Evolutionary conservation across 2,888 invertebrate species (phyloP).

Genomic region (Dioctria rufipes): DNA sequence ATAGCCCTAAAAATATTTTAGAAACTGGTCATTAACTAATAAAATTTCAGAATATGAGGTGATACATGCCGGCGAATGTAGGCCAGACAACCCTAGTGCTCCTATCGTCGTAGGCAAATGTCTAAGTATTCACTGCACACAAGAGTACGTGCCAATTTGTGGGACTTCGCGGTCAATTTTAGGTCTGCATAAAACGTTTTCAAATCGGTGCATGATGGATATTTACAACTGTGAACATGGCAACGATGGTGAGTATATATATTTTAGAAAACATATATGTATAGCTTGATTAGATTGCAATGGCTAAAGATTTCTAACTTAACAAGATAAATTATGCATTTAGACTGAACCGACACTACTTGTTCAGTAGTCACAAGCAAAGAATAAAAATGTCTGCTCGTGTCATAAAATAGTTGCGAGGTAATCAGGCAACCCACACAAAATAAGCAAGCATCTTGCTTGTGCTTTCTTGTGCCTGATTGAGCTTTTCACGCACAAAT

Average conservation of each 20-base stretch:
- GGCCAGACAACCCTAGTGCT: not conserved
- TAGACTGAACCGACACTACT: too few species aligned
- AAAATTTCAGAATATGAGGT: slow-evolving; percentile 17
- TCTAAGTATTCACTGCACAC: not conserved
- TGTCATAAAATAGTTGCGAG: too few species aligned
- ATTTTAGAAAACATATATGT: too few species aligned
- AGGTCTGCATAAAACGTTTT: not conserved
- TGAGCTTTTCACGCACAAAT: too few species aligned
- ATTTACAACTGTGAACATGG: slow-evolving; percentile 24
- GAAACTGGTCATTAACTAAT: not conserved
- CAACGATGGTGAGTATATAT: slow-evolving; percentile 12
- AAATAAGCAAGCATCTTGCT: too few species aligned
- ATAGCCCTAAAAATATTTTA: not conserved
- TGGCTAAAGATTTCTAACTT: too few species aligned
- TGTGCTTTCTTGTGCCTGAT: too few species aligned
- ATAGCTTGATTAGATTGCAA: too few species aligned
- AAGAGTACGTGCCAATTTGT: slow-evolving; percentile 17
- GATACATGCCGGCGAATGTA: slow-evolving; percentile 18
- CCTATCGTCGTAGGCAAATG: not conserved
- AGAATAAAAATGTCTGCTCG: too few species aligned
- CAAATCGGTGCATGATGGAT: slow-evolving; percentile 22
- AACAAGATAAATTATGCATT: too few species aligned
- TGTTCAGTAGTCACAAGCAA: too few species aligned
- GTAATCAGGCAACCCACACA: too few species aligned
- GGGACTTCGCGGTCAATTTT: not conserved